Percentiles rank a stretch among this genome's conserved stretches.
Conservation (phyloP, 2,113 vertebrate species). For the Myiopsitta monachus region DNA sequence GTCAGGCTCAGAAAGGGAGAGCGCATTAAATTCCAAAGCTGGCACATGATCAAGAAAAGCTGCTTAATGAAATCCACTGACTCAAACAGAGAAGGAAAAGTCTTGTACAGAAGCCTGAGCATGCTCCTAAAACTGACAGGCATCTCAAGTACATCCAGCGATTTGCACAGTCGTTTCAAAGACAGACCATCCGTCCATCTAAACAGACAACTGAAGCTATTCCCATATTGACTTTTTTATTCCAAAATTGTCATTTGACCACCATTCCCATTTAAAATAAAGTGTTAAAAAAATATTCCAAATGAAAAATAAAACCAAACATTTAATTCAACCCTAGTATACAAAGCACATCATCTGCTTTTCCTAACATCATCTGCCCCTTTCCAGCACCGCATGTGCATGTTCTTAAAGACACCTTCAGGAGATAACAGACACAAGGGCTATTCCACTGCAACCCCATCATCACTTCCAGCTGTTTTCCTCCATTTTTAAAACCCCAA, state of each 20-base stretch:
- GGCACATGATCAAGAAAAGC: slow-evolving; percentile 39
- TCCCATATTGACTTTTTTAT: neutral
- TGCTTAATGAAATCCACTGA: slow-evolving; percentile 32
- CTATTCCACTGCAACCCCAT: accelerated
- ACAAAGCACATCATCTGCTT: neutral
- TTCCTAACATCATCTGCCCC: neutral
- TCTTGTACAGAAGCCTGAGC: neutral
- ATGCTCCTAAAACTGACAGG: neutral
- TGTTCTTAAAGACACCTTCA: neutral
- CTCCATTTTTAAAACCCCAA: neutral
- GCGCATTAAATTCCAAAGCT: neutral
- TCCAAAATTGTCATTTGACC: neutral
- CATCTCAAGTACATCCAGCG: neutral
- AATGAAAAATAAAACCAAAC: neutral
- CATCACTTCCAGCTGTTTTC: neutral
- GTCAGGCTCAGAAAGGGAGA: neutral
- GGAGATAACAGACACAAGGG: neutral
- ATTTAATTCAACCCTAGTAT: neutral
- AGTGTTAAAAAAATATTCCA: neutral
- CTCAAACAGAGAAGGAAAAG: neutral
- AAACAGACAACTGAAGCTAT: neutral
- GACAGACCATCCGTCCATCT: neutral
- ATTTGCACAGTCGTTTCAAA: neutral
- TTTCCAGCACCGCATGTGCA: neutral
- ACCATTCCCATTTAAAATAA: neutral